Percentiles rank a stretch among this genome's conserved stretches.
Conservation (phyloP, 1,140 invertebrate species). For the Phymastichus coffea region DNA sequence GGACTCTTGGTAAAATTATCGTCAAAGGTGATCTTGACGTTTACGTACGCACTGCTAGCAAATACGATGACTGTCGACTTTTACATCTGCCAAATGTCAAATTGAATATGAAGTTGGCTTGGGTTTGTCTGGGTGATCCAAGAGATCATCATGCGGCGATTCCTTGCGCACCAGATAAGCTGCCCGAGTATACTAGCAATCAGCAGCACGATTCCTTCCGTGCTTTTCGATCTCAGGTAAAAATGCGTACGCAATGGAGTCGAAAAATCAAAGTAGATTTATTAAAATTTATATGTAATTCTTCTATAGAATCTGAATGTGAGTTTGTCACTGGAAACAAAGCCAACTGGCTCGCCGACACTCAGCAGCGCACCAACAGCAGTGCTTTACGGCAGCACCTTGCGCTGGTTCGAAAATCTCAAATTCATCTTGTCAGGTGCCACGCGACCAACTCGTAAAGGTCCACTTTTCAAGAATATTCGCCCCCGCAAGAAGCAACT, state of each 20-base stretch:
- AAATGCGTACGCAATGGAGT: not conserved
- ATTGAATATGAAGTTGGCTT: conserved; percentile 82
- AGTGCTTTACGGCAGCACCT: conserved; percentile 87
- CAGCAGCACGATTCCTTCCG: conserved; percentile 85
- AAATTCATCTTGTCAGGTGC: conserved; percentile 95
- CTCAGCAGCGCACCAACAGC: conserved; percentile 73
- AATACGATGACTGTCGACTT: conserved; percentile 89
- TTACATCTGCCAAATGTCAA: conserved; percentile 88
- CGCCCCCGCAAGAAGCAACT: conserved; percentile 85
- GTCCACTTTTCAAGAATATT: conserved; percentile 82
- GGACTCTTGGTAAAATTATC: conserved; percentile 81
- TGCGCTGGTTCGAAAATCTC: conserved; percentile 93
- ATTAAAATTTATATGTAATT: no score
- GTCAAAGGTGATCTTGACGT: conserved; percentile 66
- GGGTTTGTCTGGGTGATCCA: conserved; percentile 89
- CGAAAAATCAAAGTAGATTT: no score
- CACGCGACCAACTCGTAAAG: conserved; percentile 89
- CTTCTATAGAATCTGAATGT: conserved; percentile 79
- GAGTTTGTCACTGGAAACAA: conserved; percentile 86
- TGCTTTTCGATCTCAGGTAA: conserved; percentile 79
- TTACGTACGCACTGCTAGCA: conserved; percentile 93
- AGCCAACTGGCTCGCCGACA: conserved; percentile 61
- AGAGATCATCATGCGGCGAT: conserved; percentile 96
- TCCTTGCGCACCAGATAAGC: conserved; percentile 93
- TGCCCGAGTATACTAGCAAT: conserved; percentile 96